A percentile compares a stretch with the other conserved stretches of the same genome.
Evolutionary conservation across 2,797 vertebrate species (phyloP).

Genomic region (Acanthornis magna): DNA sequence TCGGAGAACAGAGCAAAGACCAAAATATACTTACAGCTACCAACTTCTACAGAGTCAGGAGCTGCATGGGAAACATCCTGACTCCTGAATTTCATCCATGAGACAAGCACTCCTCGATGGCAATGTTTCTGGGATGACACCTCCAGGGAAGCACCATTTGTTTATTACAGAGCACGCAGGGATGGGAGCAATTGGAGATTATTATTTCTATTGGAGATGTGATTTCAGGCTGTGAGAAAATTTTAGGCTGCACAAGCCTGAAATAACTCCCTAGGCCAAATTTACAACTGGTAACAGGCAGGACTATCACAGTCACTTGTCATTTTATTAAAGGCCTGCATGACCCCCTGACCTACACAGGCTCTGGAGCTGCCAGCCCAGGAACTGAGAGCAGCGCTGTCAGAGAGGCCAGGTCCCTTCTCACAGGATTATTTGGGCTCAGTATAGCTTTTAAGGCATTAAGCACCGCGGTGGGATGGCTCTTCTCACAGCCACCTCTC

Average conservation of each 20-base stretch:
- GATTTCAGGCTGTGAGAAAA: conserved; percentile 34
- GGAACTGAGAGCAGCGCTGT: neutral
- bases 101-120: accelerated
- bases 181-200: neutral
- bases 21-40: neutral
- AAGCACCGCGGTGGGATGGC: neutral
- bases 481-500: neutral
- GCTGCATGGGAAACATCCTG: neutral
- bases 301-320: neutral
- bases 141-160: neutral
- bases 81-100: neutral
- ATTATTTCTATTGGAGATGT: neutral
- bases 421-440: neutral
- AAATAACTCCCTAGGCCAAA: conserved; percentile 27
- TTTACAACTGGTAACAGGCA: neutral
- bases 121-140: accelerated
- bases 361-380: neutral
- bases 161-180: neutral
- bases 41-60: neutral
- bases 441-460: neutral
- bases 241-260: neutral
- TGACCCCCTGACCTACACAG: neutral
- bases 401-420: neutral
- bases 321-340: neutral
- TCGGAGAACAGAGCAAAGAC: neutral